A percentile compares a stretch with the other conserved stretches of the same genome.
Conservation (phyloP, 2,888 invertebrate genomes). For the Nephrocerus scutellatus region DNA sequence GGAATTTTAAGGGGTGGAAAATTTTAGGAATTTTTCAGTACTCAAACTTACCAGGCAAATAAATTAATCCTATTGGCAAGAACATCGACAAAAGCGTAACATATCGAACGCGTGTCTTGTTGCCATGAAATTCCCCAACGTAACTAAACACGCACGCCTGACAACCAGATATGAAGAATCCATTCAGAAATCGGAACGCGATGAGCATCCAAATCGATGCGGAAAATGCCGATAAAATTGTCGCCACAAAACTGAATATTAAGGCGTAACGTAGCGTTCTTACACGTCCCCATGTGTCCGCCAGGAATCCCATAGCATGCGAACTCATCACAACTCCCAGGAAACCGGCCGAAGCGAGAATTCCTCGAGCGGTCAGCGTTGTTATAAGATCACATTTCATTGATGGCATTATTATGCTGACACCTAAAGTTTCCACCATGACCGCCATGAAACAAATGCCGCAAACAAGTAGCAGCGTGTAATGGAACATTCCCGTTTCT, state of each 20-base stretch:
- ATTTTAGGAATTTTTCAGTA: no score
- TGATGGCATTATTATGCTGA: slow-evolving; percentile 60
- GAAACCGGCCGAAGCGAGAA: slow-evolving; percentile 60
- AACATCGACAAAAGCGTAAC: slow-evolving; percentile 55
- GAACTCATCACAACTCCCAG: slow-evolving; percentile 66
- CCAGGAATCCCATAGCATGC: slow-evolving; percentile 72
- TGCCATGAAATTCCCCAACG: slow-evolving; percentile 55
- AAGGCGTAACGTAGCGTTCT: slow-evolving; percentile 53
- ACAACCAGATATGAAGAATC: slow-evolving; percentile 52
- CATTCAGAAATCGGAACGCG: slow-evolving; percentile 57
- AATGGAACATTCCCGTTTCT: slow-evolving; percentile 59
- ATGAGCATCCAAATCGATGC: slow-evolving; percentile 55
- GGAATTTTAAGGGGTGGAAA: no score
- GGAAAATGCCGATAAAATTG: slow-evolving; percentile 55
- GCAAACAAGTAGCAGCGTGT: slow-evolving; percentile 54
- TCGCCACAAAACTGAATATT: slow-evolving; percentile 51
- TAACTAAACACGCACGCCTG: slow-evolving; percentile 56
- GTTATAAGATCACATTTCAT: slow-evolving; percentile 62
- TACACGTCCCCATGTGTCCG: slow-evolving; percentile 66
- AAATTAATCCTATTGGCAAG: slow-evolving; percentile 53
- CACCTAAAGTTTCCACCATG: slow-evolving; percentile 60
- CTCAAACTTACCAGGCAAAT: slow-evolving; percentile 48
- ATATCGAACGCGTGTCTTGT: slow-evolving; percentile 48
- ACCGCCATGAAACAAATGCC: slow-evolving; percentile 61
- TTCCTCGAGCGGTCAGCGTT: slow-evolving; percentile 56